Evolutionary conservation across 2,888 invertebrate genomes (phyloP).

Genomic region (Ypsolopha sequella): DNA sequence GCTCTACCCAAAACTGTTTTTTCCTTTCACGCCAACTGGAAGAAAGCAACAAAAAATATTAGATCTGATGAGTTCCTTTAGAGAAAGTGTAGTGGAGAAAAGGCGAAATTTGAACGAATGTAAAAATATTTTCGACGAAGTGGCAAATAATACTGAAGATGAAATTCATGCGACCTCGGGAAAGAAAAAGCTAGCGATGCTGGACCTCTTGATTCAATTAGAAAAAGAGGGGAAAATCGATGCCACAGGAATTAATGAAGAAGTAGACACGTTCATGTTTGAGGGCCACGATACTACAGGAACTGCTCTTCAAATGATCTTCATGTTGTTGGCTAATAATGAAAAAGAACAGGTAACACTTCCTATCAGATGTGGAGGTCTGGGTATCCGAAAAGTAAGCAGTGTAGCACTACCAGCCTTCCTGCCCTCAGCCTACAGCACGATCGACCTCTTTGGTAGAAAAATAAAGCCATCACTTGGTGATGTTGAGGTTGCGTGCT

Average conservation of each 20-base stretch:
- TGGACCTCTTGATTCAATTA: constrained; percentile 60
- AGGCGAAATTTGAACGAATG: constrained; percentile 24
- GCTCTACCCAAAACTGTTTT: constrained; percentile 66
- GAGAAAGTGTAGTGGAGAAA: constrained; percentile 42
- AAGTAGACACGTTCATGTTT: constrained; percentile 76
- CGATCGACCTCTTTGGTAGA: too few relatives aligned
- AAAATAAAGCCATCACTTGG: too few relatives aligned
- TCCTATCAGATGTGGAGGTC: too few relatives aligned
- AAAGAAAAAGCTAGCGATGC: constrained; percentile 65
- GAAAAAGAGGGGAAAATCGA: constrained; percentile 55
- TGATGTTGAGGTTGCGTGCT: too few relatives aligned
- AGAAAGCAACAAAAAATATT: constrained; percentile 48
- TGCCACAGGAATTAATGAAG: constrained; percentile 66
- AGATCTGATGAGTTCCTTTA: constrained; percentile 40
- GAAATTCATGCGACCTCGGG: constrained; percentile 23
- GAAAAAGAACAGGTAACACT: constrained; percentile 27
- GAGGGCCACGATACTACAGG: constrained; percentile 26
- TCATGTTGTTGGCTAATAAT: constrained; percentile 14
- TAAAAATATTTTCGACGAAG: constrained; percentile 11
- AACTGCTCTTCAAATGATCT: constrained; percentile 9
- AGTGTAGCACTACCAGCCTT: too few relatives aligned
- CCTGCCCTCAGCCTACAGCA: too few relatives aligned
- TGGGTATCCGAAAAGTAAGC: too few relatives aligned
- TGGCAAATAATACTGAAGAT: constrained; percentile 12
- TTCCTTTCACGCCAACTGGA: constrained; percentile 58